Evolutionary conservation across 2,797 vertebrate genomes (phyloP).

Genomic region (Pogonophryne albipinna): DNA sequence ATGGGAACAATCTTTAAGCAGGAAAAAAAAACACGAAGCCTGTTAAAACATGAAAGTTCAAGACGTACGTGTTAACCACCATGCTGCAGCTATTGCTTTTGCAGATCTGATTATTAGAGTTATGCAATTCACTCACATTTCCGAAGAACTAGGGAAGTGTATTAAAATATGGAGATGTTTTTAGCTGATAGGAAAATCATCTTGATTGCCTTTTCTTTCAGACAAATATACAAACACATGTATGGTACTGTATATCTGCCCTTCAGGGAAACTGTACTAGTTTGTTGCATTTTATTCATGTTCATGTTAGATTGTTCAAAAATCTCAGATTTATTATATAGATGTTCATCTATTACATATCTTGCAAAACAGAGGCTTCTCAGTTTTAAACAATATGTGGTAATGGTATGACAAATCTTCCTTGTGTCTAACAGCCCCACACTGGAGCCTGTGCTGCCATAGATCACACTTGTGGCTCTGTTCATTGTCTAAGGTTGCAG

Average conservation of each 20-base stretch:
- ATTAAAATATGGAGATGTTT: slow-evolving; percentile 53
- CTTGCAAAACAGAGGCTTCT: slow-evolving; percentile 45
- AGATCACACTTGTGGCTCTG: slow-evolving; percentile 36
- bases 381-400: slow-evolving; percentile 44
- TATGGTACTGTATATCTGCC: neutral
- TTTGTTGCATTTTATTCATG: neutral
- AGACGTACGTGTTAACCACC: neutral
- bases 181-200: neutral
- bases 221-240: slow-evolving; percentile 1
- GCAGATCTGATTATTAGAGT: slow-evolving; percentile 11
- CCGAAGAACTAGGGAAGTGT: slow-evolving; percentile 9
- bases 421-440: slow-evolving; percentile 4
- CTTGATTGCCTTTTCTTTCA: slow-evolving; percentile 1
- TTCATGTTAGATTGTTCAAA: neutral
- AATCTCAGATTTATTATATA: slow-evolving; percentile 9
- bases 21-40: neutral
- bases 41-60: slow-evolving; percentile 18
- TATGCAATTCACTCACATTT: slow-evolving; percentile 18
- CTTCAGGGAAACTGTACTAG: neutral
- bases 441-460: slow-evolving; percentile 23
- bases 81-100: slow-evolving; percentile 9
- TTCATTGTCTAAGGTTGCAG: slow-evolving; percentile 40
- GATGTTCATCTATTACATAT: slow-evolving; percentile 23
- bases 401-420: slow-evolving; percentile 45
- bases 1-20: slow-evolving; percentile 31